phyloP scores from a whole-genome alignment of 2,797 vertebrate species.

The Rhincodon typus region DNA sequence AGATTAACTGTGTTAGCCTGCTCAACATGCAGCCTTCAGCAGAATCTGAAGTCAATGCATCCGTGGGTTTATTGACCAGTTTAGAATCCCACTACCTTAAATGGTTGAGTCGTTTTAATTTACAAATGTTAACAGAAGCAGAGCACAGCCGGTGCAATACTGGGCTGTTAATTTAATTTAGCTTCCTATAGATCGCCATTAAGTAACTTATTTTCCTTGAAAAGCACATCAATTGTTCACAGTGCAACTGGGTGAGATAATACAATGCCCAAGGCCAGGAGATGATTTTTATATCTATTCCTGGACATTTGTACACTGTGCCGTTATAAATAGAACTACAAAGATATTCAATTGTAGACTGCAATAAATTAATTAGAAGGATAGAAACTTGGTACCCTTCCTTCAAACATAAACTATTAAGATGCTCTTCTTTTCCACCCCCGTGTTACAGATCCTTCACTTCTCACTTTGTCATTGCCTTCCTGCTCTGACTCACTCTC shows the following conservation, averaged over 20 bases:
- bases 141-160: neutral
- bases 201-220: neutral
- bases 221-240: neutral
- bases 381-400: neutral
- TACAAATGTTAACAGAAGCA: conserved; percentile 10
- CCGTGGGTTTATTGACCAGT: conserved; percentile 3
- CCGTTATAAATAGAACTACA: neutral
- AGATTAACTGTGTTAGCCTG: neutral
- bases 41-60: neutral
- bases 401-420: neutral
- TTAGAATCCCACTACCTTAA: neutral
- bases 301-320: neutral
- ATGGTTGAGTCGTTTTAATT: conserved; percentile 19
- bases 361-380: neutral
- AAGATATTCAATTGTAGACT: neutral
- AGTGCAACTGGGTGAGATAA: neutral
- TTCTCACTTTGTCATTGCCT: neutral
- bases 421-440: neutral
- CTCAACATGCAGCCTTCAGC: neutral
- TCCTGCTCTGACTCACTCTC: neutral
- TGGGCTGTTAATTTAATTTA: conserved; percentile 2
- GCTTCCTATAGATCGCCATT: conserved; percentile 1
- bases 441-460: neutral
- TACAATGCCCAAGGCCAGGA: neutral
- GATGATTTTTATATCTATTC: neutral